Conservation (phyloP, 2,113 vertebrate genomes). For the Numenius arquata region DNA sequence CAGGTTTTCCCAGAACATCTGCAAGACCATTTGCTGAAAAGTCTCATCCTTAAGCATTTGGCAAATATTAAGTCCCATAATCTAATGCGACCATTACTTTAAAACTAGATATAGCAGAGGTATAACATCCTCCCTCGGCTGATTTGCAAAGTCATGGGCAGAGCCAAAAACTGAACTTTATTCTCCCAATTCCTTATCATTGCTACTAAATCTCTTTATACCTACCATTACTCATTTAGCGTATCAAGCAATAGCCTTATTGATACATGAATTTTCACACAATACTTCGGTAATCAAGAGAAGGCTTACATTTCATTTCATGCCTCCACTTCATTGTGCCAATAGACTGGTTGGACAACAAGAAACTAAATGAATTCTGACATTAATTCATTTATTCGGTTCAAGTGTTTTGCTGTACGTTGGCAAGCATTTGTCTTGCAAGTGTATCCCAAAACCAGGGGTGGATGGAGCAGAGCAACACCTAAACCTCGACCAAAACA, state of each 20-base stretch:
- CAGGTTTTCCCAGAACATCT: neutral
- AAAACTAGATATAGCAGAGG: neutral
- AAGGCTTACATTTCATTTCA: neutral
- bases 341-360: neutral
- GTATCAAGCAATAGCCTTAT: neutral
- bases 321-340: neutral
- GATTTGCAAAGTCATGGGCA: neutral
- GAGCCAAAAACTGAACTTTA: neutral
- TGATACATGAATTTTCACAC: fast-evolving
- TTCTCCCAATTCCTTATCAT: neutral
- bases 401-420: neutral
- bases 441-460: neutral
- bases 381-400: neutral
- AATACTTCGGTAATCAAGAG: neutral
- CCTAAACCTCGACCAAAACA: neutral
- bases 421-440: neutral
- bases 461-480: neutral
- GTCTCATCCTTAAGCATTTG: neutral
- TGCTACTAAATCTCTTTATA: neutral
- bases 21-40: neutral
- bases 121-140: neutral
- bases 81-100: neutral
- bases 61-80: neutral
- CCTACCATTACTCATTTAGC: too few species aligned
- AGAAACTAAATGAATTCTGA: neutral